Evolutionary conservation across 1,140 invertebrate genomes (phyloP).

Genomic region (Stegodyphus mimosarum): DNA sequence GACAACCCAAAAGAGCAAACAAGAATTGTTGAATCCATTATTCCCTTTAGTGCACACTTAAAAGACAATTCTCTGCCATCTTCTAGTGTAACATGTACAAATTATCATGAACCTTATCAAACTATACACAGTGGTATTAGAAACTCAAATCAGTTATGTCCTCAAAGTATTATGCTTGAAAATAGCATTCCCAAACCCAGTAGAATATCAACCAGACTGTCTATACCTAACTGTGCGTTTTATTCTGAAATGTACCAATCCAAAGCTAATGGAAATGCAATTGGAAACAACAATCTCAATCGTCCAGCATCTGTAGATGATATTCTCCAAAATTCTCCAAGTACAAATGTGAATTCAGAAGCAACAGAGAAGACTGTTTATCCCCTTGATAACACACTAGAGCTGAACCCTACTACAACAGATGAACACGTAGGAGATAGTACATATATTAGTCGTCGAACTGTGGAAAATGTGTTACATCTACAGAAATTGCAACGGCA

Average conservation of each 20-base stretch:
- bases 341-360: background rate
- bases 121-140: background rate
- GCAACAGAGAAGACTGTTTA: background rate
- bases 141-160: conserved; percentile 10
- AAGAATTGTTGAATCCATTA: too few species aligned
- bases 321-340: background rate
- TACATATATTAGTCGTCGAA: conserved; percentile 77
- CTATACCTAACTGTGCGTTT: conserved; percentile 21
- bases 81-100: background rate
- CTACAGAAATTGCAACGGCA: conserved; percentile 67
- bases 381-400: background rate
- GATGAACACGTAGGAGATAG: conserved; percentile 1
- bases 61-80: background rate
- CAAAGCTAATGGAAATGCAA: background rate
- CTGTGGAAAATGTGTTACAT: conserved; percentile 69
- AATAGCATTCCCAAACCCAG: background rate
- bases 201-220: conserved; percentile 6
- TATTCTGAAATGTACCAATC: background rate
- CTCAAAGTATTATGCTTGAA: background rate
- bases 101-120: conserved; percentile 6
- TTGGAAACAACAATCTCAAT: background rate
- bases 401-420: background rate
- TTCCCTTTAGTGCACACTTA: background rate
- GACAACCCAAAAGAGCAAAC: conserved; percentile 24
- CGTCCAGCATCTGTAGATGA: conserved; percentile 1